Base-by-base conservation (phyloP, 92 coral and sea anemone species). In the Pocillopora grandis region DNA sequence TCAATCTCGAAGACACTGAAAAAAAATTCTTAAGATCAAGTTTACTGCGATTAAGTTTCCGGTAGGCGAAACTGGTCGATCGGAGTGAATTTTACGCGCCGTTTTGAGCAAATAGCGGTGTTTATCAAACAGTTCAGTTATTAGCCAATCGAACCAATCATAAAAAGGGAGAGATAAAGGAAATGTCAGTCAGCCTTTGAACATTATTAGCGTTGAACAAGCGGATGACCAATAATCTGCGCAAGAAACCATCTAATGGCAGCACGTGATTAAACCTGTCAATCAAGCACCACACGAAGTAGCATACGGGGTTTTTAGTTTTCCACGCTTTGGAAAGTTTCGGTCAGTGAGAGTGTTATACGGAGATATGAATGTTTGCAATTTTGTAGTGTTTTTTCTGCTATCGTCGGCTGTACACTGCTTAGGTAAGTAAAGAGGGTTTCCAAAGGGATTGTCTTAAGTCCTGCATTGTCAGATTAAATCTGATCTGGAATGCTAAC, bases 261-360 rank as follows among this genome's bases (percentile, higher is more conserved):
- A 58, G 37, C 93, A 90, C 93, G 91, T 90, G 93, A 87, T 79
- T 76, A 76, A 83, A 85, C 55, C 81, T 90, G 93, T 90, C 93
- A 90, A 87, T 90, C 93, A 90, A 78, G 58, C 48, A 16, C 63
- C 67, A 80, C 84, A 67, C 55, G 84, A 67, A 72, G 61, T 58
- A 71, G 88, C 93, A 90, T 90, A 89, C 93, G 93, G 93, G 93
- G 80, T 57, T 73, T 87, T 86, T 61, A 57, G 52, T 79, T 70
- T 36, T 81, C 42, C 84, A 59, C 69, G 71, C 77, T 78, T 58
- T 58, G 72, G 27, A 72, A 3, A 61, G 71, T 82, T 71, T 71
- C 76, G 55, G 62, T 58, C 66, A 76, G 62, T 20, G 84, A 21
- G 60, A 68, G 76, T 71, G 86, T 56, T 58, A 82, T 82, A 78